These are phyloP conservation scores for Boulengerochromis microlepis DNA, from an alignment of 2,113 vertebrate species.

Conservation along the genomic window DNA sequence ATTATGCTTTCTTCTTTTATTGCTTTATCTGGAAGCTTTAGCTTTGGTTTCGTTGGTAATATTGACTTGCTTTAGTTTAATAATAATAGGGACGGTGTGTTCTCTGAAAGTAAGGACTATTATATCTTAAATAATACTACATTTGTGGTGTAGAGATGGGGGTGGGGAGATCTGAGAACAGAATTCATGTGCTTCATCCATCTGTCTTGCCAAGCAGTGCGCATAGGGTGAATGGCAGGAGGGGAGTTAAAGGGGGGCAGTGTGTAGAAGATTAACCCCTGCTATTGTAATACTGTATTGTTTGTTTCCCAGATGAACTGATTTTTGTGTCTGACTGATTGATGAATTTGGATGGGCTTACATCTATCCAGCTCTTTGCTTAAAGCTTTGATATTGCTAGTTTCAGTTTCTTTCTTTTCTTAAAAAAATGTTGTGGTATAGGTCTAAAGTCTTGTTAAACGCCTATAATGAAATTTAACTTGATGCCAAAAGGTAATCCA, in stretches of 20 bases:
- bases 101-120: background rate
- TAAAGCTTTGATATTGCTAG: background rate
- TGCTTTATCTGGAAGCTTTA: background rate
- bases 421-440: background rate
- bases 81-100: background rate
- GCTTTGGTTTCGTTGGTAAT: background rate
- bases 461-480: background rate
- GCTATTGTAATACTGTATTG: slow-evolving; percentile 35
- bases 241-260: background rate
- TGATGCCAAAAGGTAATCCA: background rate
- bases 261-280: slow-evolving; percentile 57
- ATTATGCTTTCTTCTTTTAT: background rate
- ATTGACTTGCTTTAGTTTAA: background rate
- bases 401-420: background rate
- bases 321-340: background rate
- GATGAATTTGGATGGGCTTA: background rate
- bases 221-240: slow-evolving; percentile 9
- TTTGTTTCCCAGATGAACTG: slow-evolving; percentile 21
- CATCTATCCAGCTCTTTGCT: background rate
- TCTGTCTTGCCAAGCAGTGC: slow-evolving; percentile 54
- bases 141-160: slow-evolving; percentile 24
- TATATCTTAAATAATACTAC: slow-evolving; percentile 1
- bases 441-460: background rate
- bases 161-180: slow-evolving; percentile 27
- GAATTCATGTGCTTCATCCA: slow-evolving; percentile 46